Conservation (phyloP, 2,113 vertebrate species). For the Entomyzon cyanotis region DNA sequence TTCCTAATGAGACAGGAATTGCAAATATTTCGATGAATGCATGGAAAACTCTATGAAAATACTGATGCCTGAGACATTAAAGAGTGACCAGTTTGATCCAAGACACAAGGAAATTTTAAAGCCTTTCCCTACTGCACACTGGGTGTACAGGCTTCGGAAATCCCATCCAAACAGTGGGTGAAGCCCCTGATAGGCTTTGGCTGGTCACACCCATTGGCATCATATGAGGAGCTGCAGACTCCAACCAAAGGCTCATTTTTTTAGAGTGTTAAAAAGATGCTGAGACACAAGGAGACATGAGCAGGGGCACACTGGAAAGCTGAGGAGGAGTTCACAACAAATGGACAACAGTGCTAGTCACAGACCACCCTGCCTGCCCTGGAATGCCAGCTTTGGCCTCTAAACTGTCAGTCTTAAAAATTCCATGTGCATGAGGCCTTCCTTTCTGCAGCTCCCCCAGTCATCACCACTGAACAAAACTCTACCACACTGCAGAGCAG, state of each 20-base stretch:
- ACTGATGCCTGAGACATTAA: neutral
- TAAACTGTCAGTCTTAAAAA: neutral
- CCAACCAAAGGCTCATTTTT: neutral
- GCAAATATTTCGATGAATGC: neutral
- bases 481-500: rapidly evolving
- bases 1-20: neutral
- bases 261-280: neutral
- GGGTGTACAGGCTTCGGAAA: neutral
- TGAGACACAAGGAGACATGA: neutral
- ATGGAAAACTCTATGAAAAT: neutral
- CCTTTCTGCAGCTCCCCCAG: neutral
- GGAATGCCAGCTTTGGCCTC: neutral
- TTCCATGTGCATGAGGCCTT: neutral
- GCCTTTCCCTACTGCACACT: neutral
- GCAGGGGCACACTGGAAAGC: neutral
- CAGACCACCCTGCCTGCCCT: neutral
- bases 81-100: neutral
- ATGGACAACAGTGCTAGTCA: neutral
- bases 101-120: neutral
- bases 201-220: neutral
- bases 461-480: neutral
- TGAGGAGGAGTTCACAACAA: neutral
- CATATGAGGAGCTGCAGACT: neutral
- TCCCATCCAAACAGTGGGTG: neutral
- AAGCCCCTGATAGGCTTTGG: neutral